Evolutionary conservation across 2,797 vertebrate genomes (phyloP).

Genomic region (Amniataba percoides): DNA sequence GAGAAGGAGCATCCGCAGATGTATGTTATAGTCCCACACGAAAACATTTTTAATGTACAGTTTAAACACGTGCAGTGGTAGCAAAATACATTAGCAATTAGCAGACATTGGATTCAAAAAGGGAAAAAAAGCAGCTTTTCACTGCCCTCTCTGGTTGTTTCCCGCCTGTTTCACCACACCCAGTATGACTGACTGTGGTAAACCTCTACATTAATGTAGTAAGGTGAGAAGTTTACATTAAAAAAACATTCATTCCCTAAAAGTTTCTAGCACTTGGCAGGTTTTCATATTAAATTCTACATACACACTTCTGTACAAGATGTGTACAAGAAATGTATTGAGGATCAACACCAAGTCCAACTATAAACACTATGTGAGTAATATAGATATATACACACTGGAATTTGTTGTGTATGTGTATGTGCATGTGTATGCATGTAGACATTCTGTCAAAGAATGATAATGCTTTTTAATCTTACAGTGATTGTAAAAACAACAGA

Average conservation of each 20-base stretch:
- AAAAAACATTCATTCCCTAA: not conserved
- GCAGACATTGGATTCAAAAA: not conserved
- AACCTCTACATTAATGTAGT: not conserved
- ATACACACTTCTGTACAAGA: not conserved
- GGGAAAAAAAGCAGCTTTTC: not conserved
- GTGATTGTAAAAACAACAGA: not conserved
- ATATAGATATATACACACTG: no score
- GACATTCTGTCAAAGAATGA: not conserved
- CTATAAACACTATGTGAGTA: no score
- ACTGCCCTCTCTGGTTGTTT: not conserved
- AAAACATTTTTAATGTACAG: not conserved
- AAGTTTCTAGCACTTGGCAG: not conserved
- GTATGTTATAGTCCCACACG: constrained; percentile 67
- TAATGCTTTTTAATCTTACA: not conserved
- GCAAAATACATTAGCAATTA: not conserved
- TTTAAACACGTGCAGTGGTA: no score
- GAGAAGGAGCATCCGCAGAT: constrained; percentile 92
- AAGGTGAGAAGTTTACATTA: not conserved
- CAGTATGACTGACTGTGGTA: not conserved
- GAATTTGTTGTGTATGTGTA: not conserved
- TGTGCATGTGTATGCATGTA: not conserved
- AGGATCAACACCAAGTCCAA: no score
- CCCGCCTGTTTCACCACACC: not conserved
- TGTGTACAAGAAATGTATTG: no score
- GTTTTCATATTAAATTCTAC: not conserved